Evolutionary conservation across 2,888 invertebrate genomes (phyloP), one percentile per base, ranked within the genome.

Genomic region (Abscondita cerata): DNA sequence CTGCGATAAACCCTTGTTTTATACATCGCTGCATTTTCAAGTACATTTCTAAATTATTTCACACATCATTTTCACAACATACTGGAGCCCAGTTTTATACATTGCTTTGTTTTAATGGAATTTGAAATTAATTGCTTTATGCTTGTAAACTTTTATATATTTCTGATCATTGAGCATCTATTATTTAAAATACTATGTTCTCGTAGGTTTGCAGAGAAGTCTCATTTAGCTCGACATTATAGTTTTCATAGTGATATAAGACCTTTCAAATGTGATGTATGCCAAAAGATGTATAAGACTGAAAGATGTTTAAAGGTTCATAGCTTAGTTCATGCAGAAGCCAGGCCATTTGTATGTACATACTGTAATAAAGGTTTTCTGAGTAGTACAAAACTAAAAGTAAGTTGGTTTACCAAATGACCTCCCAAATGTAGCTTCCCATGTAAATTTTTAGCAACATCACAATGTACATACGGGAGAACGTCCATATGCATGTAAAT

Each of bases 221-320:
- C 80, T 2, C 81, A 81, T 60, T 70, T 82, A 46, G 78, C 79
- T 11, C 69, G 81, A 3, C 82, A 82, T 68, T 76, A 77, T 59
- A 80, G 80, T 67, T 80, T 79, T 58, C 82, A 82, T 66, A 79
- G 78, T 54, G 76, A 79, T 50, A 74, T 76, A 19, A 69, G 80
- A 18, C 80, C 81, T 5, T 82, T 75, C 67, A 78, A 80, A 70
- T 83, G 83, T 68, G 73, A 78, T n/a, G 74, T 80, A 16, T 83
- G 87, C 76, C 78, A 81, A 68, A 87, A 87, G 74, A 78, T 77
- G 76, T 83, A 81, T 65, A 85, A 85, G 78, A 85, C 85, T 53
- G 84, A 85, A 72, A 80, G 85, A 15, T 85, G 85, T 65, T 77
- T 85, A 1, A 85, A 85, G 70, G 84, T 85, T 0, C 85, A 85